A percentile compares a stretch with the other conserved stretches of the same genome.
Conservation (phyloP, 2,113 vertebrate species). For the Carassius auratus region DNA sequence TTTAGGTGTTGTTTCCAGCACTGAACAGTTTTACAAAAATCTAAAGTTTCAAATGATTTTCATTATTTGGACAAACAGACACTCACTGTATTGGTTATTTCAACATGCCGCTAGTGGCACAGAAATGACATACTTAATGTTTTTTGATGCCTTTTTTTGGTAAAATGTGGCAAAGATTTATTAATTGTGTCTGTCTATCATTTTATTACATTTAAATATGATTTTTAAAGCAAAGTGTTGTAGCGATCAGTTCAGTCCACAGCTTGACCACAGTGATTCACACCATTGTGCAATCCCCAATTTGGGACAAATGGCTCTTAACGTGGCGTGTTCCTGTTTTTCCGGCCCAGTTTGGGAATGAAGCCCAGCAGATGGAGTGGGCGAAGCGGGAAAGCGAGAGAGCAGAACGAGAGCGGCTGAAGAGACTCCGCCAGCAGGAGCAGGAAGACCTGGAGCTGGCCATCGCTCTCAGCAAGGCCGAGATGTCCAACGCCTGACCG, state of each 20-base stretch:
- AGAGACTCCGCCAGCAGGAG: constrained; percentile 89
- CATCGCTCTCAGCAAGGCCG: constrained; percentile 97
- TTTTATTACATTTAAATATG: background rate
- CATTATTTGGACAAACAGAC: background rate
- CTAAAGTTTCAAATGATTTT: background rate
- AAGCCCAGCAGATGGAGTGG: constrained; percentile 98
- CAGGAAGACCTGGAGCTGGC: constrained; percentile 97
- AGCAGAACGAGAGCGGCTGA: constrained; percentile 91
- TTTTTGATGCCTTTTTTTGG: background rate
- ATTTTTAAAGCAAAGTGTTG: background rate
- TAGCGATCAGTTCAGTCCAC: constrained; percentile 3
- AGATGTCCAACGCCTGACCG: constrained; percentile 90
- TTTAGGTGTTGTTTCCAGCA: background rate
- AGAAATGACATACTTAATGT: background rate
- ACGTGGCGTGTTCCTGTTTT: constrained; percentile 39
- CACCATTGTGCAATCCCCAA: background rate
- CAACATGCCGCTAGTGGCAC: background rate
- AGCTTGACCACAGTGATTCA: constrained; percentile 14
- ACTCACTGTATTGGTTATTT: background rate
- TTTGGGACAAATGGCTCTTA: background rate
- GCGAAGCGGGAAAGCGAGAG: constrained; percentile 96
- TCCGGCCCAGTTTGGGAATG: constrained; percentile 88
- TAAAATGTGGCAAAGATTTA: background rate
- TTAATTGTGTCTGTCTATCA: background rate
- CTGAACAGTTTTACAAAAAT: background rate